These are phyloP conservation scores for Sebastolobus alascanus DNA, from an alignment of 2,797 vertebrate genomes.

Conservation along the genomic window DNA sequence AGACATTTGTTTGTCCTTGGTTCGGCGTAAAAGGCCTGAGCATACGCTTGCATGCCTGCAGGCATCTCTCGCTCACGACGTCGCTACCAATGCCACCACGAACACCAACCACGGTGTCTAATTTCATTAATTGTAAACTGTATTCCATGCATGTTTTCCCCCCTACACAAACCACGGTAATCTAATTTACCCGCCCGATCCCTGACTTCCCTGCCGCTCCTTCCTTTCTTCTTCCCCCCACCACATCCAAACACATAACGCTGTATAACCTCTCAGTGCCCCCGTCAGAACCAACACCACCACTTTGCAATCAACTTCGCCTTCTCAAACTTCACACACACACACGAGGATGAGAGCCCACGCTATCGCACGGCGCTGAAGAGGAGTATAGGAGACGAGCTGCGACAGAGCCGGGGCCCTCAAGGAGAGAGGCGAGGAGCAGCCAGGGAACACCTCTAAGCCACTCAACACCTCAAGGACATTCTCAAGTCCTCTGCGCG, in stretches of 20 bases:
- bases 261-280: slow-evolving; percentile 49
- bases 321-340: slow-evolving; percentile 64
- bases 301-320: slow-evolving; percentile 66
- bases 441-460: slow-evolving; percentile 28
- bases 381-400: slow-evolving; percentile 33
- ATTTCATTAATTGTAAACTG: slow-evolving; percentile 25
- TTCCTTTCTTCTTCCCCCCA: neutral
- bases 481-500: neutral
- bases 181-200: neutral
- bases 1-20: slow-evolving; percentile 51
- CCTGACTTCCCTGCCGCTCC: neutral
- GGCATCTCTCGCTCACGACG: neutral
- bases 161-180: neutral
- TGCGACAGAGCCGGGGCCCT: slow-evolving; percentile 26
- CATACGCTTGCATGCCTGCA: neutral
- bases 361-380: slow-evolving; percentile 35
- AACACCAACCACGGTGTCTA: neutral
- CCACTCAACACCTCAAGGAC: slow-evolving; percentile 5
- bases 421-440: slow-evolving; percentile 28
- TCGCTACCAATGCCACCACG: neutral
- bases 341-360: slow-evolving; percentile 43
- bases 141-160: slow-evolving; percentile 1
- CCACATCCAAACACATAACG: slow-evolving; percentile 15
- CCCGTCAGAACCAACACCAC: slow-evolving; percentile 67
- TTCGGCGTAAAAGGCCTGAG: slow-evolving; percentile 10